Conservation (phyloP, 2,888 invertebrate genomes). For the Nomada ferruginata region DNA sequence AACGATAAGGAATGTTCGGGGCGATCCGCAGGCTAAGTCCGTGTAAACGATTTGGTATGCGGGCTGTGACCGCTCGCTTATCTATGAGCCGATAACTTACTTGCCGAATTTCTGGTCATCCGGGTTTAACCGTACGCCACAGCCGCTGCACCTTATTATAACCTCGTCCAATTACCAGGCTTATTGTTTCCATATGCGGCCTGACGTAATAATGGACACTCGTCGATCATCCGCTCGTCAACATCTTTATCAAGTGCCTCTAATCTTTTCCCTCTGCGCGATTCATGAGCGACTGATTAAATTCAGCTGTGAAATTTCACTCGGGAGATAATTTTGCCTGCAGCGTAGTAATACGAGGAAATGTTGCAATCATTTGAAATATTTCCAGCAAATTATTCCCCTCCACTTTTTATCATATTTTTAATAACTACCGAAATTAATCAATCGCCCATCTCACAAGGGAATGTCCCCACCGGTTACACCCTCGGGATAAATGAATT, state of each 20-base stretch:
- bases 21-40: slow-evolving; percentile 56
- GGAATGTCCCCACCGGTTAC: no score
- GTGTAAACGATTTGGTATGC: slow-evolving; percentile 62
- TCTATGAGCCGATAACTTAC: slow-evolving; percentile 72
- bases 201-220: neutral
- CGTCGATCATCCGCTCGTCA: slow-evolving; percentile 8
- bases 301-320: neutral
- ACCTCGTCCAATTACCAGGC: slow-evolving; percentile 57
- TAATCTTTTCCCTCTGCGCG: neutral
- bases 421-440: no score
- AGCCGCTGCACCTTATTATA: slow-evolving; percentile 43
- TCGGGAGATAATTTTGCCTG: no score
- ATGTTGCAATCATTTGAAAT: no score
- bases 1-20: slow-evolving; percentile 68
- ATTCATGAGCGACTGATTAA: neutral
- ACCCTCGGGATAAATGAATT: no score
- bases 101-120: slow-evolving; percentile 70
- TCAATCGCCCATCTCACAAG: no score
- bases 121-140: slow-evolving; percentile 47
- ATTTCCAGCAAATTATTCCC: no score
- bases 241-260: neutral
- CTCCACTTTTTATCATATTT: no score
- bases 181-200: slow-evolving; percentile 41
- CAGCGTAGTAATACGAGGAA: no score
- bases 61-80: slow-evolving; percentile 63